Evolutionary conservation across 2,888 invertebrate genomes (phyloP), one percentile per base, ranked within the genome.

Genomic region (Epinotia nisella): DNA sequence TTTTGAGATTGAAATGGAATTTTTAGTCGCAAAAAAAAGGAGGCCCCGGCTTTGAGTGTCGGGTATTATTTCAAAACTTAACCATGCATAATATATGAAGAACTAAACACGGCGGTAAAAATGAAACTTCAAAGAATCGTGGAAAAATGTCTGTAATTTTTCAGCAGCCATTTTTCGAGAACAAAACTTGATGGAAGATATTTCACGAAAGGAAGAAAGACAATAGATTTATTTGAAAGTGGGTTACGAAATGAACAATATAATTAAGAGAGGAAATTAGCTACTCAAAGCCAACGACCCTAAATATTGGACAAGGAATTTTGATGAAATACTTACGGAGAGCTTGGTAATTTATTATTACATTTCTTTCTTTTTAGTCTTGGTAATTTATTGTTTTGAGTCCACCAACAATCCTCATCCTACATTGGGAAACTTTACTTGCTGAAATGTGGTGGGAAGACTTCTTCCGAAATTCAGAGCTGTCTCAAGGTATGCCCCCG

Each of bases 181-280:
- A 70, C 15, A 55, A 68, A 53, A 19, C 58, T 49, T 70, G 19
- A 13, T 7, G 17, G 11, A 24, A 21, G 15, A 10, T 59, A 24
- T 71, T 59, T 65, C n/a, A 21, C 45, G 39, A 49, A 51, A 10
- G 51, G 65, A 41, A 39, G 64, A 58, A 64, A 65, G 39, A 71
- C 65, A 65, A 65, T 66, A 53, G 71, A 59, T 59, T 71, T 51
- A 41, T 60, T 65, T 10, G 71, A 65, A 66, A 71, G 59, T 71
- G 65, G 59, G 66, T 56, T 71, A 19, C 51, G 53, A 71, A 71
- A 71, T 71, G 71, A 66, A 66, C 71, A 60, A 66, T 65, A 71
- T 59, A 71, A 71, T 71, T 71, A 51, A 65, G 65, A 41, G 39
- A 71, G 65, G 53, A 59, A 71, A 71, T 71, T 66, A 71, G 66